Percentiles rank a stretch among this genome's conserved stretches.
These are phyloP conservation scores for Tamandua tetradactyla DNA, from an alignment of 2,797 vertebrate genomes.

Conservation along the genomic window DNA sequence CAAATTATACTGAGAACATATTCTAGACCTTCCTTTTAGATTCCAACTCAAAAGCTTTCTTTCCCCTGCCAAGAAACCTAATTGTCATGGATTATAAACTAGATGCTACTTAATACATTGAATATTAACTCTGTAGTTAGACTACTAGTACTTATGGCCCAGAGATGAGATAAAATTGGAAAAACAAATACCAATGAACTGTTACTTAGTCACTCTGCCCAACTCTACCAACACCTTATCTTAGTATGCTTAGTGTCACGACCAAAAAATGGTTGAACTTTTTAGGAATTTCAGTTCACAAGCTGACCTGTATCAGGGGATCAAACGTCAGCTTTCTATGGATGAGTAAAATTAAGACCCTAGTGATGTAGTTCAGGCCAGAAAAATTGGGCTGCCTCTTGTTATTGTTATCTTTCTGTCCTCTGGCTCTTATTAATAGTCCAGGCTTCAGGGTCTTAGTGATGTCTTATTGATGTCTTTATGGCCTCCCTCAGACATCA, in stretches of 20 bases:
- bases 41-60: constrained; percentile 25
- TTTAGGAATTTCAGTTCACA: background rate
- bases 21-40: constrained; percentile 18
- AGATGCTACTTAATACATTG: background rate
- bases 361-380: background rate
- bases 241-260: background rate
- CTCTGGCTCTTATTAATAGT: background rate
- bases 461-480: background rate
- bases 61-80: constrained; percentile 2
- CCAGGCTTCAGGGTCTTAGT: accelerated
- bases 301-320: background rate
- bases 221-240: background rate
- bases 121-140: background rate
- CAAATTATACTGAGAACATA: background rate
- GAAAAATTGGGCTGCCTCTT: background rate
- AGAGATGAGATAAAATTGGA: background rate
- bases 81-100: constrained; percentile 26
- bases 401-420: background rate
- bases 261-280: background rate
- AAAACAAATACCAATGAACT: background rate
- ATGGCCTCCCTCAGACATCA: background rate
- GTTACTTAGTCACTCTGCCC: background rate
- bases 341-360: background rate
- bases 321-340: background rate
- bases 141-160: background rate